phyloP scores from a whole-genome alignment of 2,797 vertebrate species.

The Gallinago solitaria region DNA sequence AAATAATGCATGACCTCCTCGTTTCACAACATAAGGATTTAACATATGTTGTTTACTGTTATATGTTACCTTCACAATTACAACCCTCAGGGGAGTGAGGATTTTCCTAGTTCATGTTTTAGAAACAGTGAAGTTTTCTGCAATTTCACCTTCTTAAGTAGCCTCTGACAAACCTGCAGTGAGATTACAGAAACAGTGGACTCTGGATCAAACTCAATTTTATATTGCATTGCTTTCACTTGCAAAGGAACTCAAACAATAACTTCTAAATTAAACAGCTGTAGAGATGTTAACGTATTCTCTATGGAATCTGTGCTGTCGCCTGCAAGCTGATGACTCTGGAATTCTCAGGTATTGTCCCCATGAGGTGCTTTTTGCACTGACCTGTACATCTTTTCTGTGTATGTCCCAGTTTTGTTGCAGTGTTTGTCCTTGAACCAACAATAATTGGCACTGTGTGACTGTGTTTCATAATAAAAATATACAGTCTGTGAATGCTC shows the following conservation, averaged over 20 bases:
- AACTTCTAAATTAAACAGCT: slow-evolving; percentile 70
- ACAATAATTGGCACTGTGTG: slow-evolving; percentile 34
- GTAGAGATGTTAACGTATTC: slow-evolving; percentile 59
- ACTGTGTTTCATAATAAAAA: slow-evolving; percentile 47
- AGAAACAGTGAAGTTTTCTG: slow-evolving; percentile 40
- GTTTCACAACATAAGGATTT: slow-evolving; percentile 60
- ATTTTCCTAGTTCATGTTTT: slow-evolving; percentile 1
- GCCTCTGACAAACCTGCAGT: background rate
- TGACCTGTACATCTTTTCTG: slow-evolving; percentile 63
- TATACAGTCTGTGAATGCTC: background rate
- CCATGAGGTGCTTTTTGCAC: slow-evolving; percentile 54
- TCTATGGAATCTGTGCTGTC: slow-evolving; percentile 31
- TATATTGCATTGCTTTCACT: slow-evolving; percentile 26
- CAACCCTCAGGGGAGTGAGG: slow-evolving; percentile 28
- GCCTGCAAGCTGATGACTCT: slow-evolving; percentile 60
- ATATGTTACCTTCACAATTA: slow-evolving; percentile 54
- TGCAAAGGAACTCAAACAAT: slow-evolving; percentile 47
- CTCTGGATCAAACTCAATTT: slow-evolving; percentile 43
- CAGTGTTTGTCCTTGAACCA: slow-evolving; percentile 62
- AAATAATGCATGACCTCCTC: slow-evolving; percentile 55
- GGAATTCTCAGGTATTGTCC: slow-evolving; percentile 62
- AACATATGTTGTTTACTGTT: slow-evolving; percentile 64
- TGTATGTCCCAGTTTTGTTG: slow-evolving; percentile 42
- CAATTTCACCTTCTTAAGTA: slow-evolving; percentile 48
- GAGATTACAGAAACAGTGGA: background rate